Evolutionary conservation across 2,888 invertebrate species (phyloP), one percentile per base, ranked within the genome.

Genomic region (Melinaea menophilus): DNA sequence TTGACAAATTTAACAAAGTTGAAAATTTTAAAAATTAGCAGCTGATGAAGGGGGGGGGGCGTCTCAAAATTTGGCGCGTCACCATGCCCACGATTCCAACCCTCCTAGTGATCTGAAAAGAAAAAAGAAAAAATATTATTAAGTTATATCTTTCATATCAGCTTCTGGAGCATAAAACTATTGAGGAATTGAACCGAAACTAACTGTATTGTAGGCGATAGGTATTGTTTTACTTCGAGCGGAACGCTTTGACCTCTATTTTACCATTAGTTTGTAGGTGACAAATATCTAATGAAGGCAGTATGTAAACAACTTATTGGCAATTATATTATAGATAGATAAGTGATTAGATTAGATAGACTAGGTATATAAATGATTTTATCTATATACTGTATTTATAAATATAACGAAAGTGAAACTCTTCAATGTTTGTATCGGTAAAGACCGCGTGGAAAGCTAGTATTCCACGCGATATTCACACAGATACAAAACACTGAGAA

Each of bases 151-250:
- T 51, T 11, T 51, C 31, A 51, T 51, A 61, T 61, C 51, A 47
- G 48, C 47, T 62, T 61, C 51, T 55, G 51, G 58, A 45, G 58
- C 61, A 67, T 58, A 46, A 67, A 59, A 59, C 59, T 61, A 61
- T 61, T 58, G 56, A 59, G 31, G 60, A 65, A 62, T 41, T 67
- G 63, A 65, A 67, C 67, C 67, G 67, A 61, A 61, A 63, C 68
- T 62, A 35, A 11, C 34, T 60, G 57, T 46, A 59, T 56, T 48
- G 51, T 65, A 64, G 66, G 41, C 56, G 46, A 63, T 62, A 62
- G 65, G 64, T 79, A 85, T 86, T 84, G 83, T 85, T 83, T 72
- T 78, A 75, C 72, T 75, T 80, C 76, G 75, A 80, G 78, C 84
- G 81, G 80, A 85, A 86, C 85, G 78, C 72, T 73, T 73, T 74